A percentile compares a stretch with the other conserved stretches of the same genome.
These are phyloP conservation scores for Channa argus DNA, from an alignment of 2,113 vertebrate genomes.

Conservation along the genomic window DNA sequence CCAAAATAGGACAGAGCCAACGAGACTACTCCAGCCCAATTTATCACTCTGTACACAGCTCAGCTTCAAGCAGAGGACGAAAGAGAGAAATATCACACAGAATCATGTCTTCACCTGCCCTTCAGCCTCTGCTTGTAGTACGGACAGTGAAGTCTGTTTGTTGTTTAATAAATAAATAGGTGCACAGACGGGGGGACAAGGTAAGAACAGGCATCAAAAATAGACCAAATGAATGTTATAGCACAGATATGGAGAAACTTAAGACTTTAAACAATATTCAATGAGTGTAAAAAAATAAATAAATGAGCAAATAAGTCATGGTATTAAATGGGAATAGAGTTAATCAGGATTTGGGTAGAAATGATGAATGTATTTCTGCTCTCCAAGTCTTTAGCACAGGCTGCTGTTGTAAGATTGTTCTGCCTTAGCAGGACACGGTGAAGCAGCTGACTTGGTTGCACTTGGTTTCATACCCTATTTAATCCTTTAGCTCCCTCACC, in stretches of 20 bases:
- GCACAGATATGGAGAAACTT: constrained; percentile 27
- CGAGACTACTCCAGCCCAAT: constrained; percentile 69
- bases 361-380: constrained; percentile 10
- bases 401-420: constrained; percentile 7
- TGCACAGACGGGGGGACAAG: constrained; percentile 9
- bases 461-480: constrained; percentile 3
- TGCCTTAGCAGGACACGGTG: neutral
- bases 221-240: neutral
- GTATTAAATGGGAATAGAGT: neutral
- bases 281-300: constrained; percentile 37
- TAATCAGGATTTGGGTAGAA: constrained; percentile 30
- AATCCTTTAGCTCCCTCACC: constrained; percentile 11
- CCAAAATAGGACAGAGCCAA: constrained; percentile 77
- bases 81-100: constrained; percentile 55
- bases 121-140: constrained; percentile 78
- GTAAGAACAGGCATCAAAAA: constrained; percentile 19
- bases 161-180: no score
- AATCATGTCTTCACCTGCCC: constrained; percentile 56
- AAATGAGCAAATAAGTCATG: constrained; percentile 51
- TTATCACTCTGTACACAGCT: constrained; percentile 64
- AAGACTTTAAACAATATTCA: constrained; percentile 52
- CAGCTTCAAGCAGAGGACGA: constrained; percentile 42
- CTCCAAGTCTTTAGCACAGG: neutral
- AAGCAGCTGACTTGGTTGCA: constrained; percentile 11
- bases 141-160: constrained; percentile 30